A percentile compares a stretch with the other conserved stretches of the same genome.
Evolutionary conservation across 2,888 invertebrate species (phyloP).

Genomic region (Agrenia bidenticulata): DNA sequence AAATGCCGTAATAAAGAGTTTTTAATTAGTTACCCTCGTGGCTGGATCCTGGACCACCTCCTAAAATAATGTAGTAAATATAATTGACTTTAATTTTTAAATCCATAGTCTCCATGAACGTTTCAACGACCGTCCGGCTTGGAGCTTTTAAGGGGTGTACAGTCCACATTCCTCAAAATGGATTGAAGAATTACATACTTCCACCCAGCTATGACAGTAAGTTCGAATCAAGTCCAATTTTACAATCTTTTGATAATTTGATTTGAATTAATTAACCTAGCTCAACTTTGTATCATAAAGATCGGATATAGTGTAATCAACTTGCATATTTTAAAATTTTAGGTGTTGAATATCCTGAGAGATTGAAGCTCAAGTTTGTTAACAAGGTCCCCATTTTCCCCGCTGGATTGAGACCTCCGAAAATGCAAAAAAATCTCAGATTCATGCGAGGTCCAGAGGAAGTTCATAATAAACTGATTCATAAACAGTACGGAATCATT

Average conservation of each 20-base stretch:
- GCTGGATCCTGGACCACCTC: too few relatives aligned
- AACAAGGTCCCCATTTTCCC: constrained; percentile 74
- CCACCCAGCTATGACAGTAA: constrained; percentile 70
- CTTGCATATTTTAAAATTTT: constrained; percentile 21
- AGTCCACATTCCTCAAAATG: constrained; percentile 54
- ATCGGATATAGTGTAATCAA: neutral
- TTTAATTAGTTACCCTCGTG: too few relatives aligned
- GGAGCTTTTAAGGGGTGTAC: neutral
- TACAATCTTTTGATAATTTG: too few relatives aligned
- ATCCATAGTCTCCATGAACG: too few relatives aligned
- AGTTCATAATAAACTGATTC: constrained; percentile 78
- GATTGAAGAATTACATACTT: constrained; percentile 70
- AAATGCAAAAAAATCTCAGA: constrained; percentile 79
- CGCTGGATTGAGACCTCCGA: constrained; percentile 69
- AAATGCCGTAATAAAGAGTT: too few relatives aligned
- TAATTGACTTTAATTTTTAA: too few relatives aligned
- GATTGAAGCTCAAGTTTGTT: constrained; percentile 67
- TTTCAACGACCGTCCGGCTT: too few relatives aligned
- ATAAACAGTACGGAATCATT: constrained; percentile 91
- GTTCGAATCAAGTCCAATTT: too few relatives aligned
- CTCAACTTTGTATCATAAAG: too few relatives aligned
- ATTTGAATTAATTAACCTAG: too few relatives aligned
- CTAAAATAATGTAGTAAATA: too few relatives aligned
- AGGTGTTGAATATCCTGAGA: constrained; percentile 75
- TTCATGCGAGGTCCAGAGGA: constrained; percentile 88